Evolutionary conservation across 2,888 invertebrate genomes (phyloP).

Genomic region (Holacanthella duospinosa): DNA sequence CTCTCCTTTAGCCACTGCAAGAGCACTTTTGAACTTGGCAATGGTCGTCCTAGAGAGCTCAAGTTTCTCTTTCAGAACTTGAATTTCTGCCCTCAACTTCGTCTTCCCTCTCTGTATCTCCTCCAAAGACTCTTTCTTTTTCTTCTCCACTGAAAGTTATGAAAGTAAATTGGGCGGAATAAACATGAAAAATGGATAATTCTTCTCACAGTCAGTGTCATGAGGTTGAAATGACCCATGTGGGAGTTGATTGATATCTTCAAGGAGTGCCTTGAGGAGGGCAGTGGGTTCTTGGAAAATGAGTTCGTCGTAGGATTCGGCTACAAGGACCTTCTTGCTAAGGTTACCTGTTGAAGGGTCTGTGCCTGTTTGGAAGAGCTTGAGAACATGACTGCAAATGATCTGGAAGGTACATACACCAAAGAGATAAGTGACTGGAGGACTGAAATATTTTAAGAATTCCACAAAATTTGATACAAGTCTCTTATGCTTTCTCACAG

Average conservation of each 20-base stretch:
- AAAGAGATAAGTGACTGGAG: too few species aligned
- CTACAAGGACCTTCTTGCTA: slow-evolving; percentile 60
- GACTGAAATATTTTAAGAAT: slow-evolving; percentile 1
- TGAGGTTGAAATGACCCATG: slow-evolving; percentile 64
- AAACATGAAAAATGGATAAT: too few species aligned
- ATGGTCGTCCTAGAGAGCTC: slow-evolving; percentile 78
- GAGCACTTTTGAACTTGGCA: slow-evolving; percentile 42
- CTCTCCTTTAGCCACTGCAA: not conserved
- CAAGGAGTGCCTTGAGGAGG: slow-evolving; percentile 77
- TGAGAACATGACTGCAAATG: slow-evolving; percentile 86
- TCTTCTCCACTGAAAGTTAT: slow-evolving; percentile 82
- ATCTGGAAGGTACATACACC: slow-evolving; percentile 55
- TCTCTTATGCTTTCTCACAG: too few species aligned
- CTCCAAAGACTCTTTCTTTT: slow-evolving; percentile 67
- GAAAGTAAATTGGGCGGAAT: too few species aligned
- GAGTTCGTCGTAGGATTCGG: slow-evolving; percentile 92
- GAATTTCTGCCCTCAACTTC: slow-evolving; percentile 70
- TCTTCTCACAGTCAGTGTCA: slow-evolving; percentile 71
- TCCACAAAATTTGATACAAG: too few species aligned
- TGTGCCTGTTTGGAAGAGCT: slow-evolving; percentile 72
- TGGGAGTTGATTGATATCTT: slow-evolving; percentile 61
- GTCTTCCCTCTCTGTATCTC: slow-evolving; percentile 66
- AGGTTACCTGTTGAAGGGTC: slow-evolving; percentile 38
- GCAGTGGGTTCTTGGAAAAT: slow-evolving; percentile 85
- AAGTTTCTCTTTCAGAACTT: slow-evolving; percentile 70